Evolutionary conservation across 2,113 vertebrate genomes (phyloP).

Genomic region (Morone saxatilis): DNA sequence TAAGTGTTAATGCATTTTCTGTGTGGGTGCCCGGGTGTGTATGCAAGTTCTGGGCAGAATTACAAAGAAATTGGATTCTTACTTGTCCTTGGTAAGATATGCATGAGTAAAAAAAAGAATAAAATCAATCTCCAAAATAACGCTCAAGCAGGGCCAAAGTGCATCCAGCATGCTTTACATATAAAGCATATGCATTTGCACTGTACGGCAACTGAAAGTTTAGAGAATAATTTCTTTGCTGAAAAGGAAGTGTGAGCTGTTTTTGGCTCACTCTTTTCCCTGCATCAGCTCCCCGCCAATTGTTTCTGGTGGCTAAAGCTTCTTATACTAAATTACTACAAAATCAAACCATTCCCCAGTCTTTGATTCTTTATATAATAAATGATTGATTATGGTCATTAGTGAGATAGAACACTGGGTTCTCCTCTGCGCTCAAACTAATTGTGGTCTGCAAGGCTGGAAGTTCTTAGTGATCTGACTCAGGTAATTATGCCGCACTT

Average conservation of each 20-base stretch:
- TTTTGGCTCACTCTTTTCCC: slow-evolving; percentile 31
- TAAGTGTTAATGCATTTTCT: slow-evolving; percentile 8
- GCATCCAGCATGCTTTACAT: slow-evolving; percentile 52
- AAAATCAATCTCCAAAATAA: slow-evolving; percentile 66
- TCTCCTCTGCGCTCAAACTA: slow-evolving; percentile 42
- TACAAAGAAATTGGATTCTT: slow-evolving; percentile 58
- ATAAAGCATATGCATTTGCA: slow-evolving; percentile 45
- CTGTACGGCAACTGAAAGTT: slow-evolving; percentile 28
- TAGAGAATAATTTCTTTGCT: slow-evolving; percentile 40
- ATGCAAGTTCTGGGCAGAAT: slow-evolving; percentile 16
- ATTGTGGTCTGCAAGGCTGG: slow-evolving; percentile 62
- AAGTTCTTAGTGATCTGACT: slow-evolving; percentile 65
- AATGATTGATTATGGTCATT: slow-evolving; percentile 75
- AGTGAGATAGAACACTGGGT: slow-evolving; percentile 54
- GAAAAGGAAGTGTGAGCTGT: slow-evolving; percentile 1
- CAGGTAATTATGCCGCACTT: slow-evolving; percentile 72
- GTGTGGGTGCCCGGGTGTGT: not conserved
- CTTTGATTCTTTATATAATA: slow-evolving; percentile 71
- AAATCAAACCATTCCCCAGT: slow-evolving; percentile 50
- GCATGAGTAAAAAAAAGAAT: slow-evolving; percentile 55
- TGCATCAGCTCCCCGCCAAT: slow-evolving; percentile 52
- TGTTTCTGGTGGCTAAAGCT: slow-evolving; percentile 55
- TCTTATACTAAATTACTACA: slow-evolving; percentile 59
- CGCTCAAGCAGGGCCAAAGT: slow-evolving; percentile 21
- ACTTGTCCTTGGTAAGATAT: slow-evolving; percentile 56